Percentiles rank a stretch among this genome's conserved stretches.
Evolutionary conservation across 2,888 invertebrate genomes (phyloP).

Genomic region (Psylliodes chrysocephalus): DNA sequence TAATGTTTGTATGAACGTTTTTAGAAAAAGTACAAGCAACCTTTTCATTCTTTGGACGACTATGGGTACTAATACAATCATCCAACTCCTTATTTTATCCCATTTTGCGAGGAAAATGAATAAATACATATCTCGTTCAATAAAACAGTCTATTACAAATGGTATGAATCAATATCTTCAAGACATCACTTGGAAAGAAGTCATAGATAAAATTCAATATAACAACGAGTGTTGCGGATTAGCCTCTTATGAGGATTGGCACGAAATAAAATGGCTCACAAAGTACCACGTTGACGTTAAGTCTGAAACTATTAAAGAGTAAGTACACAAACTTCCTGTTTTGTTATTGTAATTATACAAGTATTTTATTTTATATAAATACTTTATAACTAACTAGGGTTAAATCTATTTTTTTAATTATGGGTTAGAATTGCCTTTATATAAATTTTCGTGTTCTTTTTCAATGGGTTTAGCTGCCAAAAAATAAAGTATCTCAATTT

Average conservation of each 20-base stretch:
- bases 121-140: slow-evolving; percentile 60
- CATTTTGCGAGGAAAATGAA: slow-evolving; percentile 57
- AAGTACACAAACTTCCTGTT: too few relatives aligned
- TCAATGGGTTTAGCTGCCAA: too few relatives aligned
- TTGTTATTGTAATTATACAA: too few relatives aligned
- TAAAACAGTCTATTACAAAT: slow-evolving; percentile 67
- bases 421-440: too few relatives aligned
- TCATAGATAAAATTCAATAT: slow-evolving; percentile 70
- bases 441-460: too few relatives aligned
- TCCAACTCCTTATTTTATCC: slow-evolving; percentile 58
- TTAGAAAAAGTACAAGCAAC: slow-evolving; percentile 61
- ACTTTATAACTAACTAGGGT: too few relatives aligned
- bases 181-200: slow-evolving; percentile 69
- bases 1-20: too few relatives aligned
- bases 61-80: slow-evolving; percentile 57
- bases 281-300: slow-evolving; percentile 63
- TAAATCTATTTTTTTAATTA: too few relatives aligned
- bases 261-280: slow-evolving; percentile 70
- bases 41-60: slow-evolving; percentile 59
- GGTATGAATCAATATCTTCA: slow-evolving; percentile 70
- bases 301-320: slow-evolving; percentile 55
- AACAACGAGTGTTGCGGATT: slow-evolving; percentile 69
- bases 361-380: too few relatives aligned
- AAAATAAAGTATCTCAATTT: too few relatives aligned
- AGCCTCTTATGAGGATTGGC: slow-evolving; percentile 69